phyloP scores from a whole-genome alignment of 2,888 invertebrate genomes.

The Coecobrya sp. region DNA sequence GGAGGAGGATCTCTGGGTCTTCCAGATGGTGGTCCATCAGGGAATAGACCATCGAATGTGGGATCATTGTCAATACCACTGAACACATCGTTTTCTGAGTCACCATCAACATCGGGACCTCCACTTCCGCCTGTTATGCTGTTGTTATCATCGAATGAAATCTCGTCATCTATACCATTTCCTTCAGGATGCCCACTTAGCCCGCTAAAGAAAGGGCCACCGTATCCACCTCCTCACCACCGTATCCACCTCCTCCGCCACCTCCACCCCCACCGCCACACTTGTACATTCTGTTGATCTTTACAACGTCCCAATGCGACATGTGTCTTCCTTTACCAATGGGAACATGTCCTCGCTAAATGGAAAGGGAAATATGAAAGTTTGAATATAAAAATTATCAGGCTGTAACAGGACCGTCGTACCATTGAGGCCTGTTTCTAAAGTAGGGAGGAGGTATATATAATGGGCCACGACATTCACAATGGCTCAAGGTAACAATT shows the following conservation, averaged over 20 bases:
- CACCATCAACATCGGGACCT: constrained; percentile 15
- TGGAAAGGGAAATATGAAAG: constrained; percentile 60
- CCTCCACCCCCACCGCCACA: constrained; percentile 65
- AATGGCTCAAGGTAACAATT: constrained; percentile 57
- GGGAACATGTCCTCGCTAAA: constrained; percentile 61
- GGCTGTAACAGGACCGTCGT: background rate
- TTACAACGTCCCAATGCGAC: constrained; percentile 78
- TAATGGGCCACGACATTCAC: constrained; percentile 59
- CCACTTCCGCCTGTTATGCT: background rate
- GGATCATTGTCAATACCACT: constrained; percentile 66
- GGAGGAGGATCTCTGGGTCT: constrained; percentile 30
- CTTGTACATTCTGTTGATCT: constrained; percentile 81
- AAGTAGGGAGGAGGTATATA: background rate
- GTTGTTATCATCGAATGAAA: constrained; percentile 51
- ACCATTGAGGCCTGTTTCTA: background rate
- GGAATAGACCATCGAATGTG: constrained; percentile 56
- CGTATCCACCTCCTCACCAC: constrained; percentile 8
- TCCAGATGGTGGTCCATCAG: constrained; percentile 30
- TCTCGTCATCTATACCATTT: constrained; percentile 44
- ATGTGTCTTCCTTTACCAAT: constrained; percentile 78
- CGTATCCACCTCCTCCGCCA: constrained; percentile 3
- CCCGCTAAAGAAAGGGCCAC: constrained; percentile 58
- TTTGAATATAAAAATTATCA: constrained; percentile 28
- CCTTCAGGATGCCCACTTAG: constrained; percentile 58
- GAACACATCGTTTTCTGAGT: constrained; percentile 68